Percentiles rank a stretch among this genome's conserved stretches.
phyloP scores from a whole-genome alignment of 1,140 invertebrate species.

The Bombus pascuorum region DNA sequence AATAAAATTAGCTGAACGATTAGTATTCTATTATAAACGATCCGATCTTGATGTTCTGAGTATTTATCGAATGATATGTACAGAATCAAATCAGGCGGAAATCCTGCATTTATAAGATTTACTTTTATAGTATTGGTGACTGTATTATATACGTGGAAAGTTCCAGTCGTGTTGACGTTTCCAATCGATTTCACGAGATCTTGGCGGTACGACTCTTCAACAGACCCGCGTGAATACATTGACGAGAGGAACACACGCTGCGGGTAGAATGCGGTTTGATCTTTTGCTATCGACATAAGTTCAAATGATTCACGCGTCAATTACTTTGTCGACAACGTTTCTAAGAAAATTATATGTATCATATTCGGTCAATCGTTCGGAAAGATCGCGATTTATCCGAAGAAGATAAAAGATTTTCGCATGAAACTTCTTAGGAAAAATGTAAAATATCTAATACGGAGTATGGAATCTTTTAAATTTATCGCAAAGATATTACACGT shows the following conservation, averaged over 20 bases:
- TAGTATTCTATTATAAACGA: too few species aligned
- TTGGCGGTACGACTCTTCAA: neutral
- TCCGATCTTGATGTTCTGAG: neutral
- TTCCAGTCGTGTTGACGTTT: neutral
- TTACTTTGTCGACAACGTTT: neutral
- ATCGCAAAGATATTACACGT: too few species aligned
- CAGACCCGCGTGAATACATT: neutral
- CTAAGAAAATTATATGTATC: neutral
- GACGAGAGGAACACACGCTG: neutral
- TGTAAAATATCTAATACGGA: too few species aligned
- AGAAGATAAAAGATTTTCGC: too few species aligned
- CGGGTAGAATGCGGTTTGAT: neutral
- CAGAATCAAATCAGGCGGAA: neutral
- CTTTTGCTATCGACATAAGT: neutral
- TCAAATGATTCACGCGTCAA: neutral
- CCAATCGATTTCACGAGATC: conserved; percentile 7
- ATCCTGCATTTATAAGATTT: neutral
- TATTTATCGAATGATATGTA: neutral
- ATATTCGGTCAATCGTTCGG: neutral
- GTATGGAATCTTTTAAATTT: too few species aligned
- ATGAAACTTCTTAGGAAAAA: too few species aligned
- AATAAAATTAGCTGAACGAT: too few species aligned
- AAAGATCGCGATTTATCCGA: too few species aligned
- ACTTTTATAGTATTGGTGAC: neutral
- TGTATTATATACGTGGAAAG: neutral